phyloP scores from a whole-genome alignment of 2,113 vertebrate species.

The Aptenodytes forsteri region DNA sequence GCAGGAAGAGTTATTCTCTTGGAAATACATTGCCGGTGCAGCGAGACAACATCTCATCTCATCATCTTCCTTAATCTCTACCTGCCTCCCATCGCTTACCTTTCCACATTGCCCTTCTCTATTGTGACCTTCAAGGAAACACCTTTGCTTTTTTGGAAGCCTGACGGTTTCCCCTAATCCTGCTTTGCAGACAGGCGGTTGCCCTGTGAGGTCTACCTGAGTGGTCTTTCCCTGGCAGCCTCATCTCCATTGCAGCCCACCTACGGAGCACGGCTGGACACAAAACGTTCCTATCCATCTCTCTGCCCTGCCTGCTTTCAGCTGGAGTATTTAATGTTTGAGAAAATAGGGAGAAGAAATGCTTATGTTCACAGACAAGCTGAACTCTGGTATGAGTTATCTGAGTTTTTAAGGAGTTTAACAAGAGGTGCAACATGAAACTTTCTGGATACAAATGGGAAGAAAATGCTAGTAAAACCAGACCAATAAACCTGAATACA shows the following conservation, averaged over 20 bases:
- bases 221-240: neutral
- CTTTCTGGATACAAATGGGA: neutral
- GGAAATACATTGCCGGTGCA: neutral
- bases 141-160: neutral
- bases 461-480: neutral
- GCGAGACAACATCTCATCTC: neutral
- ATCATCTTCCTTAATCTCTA: neutral
- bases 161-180: neutral
- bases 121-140: neutral
- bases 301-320: neutral
- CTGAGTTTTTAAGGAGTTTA: neutral
- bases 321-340: neutral
- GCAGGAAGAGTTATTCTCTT: neutral
- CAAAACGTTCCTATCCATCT: neutral
- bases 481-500: neutral
- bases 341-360: neutral
- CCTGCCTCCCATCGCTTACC: neutral
- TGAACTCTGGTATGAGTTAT: neutral
- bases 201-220: neutral
- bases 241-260: neutral
- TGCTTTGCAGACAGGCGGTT: neutral
- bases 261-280: accelerated
- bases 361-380: neutral
- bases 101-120: neutral
- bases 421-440: neutral